Conservation (phyloP, 2,113 vertebrate species). For the Tichodroma muraria region DNA sequence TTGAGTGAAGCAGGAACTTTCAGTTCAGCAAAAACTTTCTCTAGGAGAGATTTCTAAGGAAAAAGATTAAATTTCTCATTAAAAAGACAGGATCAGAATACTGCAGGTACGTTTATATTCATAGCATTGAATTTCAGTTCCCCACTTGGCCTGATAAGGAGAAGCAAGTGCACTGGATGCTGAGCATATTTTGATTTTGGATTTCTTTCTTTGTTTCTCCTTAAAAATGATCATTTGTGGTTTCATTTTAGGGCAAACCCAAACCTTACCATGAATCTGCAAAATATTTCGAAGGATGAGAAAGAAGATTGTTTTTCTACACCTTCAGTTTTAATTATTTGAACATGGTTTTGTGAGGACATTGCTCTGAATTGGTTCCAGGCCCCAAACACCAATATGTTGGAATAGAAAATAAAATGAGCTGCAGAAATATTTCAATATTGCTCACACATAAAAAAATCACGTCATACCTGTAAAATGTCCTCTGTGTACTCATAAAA, state of each 20-base stretch:
- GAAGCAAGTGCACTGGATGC: background rate
- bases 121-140: background rate
- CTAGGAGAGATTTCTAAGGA: background rate
- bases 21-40: background rate
- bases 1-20: background rate
- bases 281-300: background rate
- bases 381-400: background rate
- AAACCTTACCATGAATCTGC: background rate
- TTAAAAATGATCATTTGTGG: background rate
- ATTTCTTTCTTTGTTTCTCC: background rate
- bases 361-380: background rate
- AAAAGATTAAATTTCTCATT: background rate
- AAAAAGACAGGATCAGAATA: background rate
- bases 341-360: background rate
- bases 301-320: background rate
- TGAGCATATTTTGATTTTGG: background rate
- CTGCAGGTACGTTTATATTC: background rate
- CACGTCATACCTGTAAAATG: fast-evolving
- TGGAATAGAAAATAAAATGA: background rate
- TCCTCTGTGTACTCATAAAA: background rate
- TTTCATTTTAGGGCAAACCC: background rate
- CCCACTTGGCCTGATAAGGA: background rate
- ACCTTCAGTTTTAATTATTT: background rate
- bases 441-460: background rate
- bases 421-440: background rate